phyloP scores from a whole-genome alignment of 2,113 vertebrate genomes.

The Mobula birostris region DNA sequence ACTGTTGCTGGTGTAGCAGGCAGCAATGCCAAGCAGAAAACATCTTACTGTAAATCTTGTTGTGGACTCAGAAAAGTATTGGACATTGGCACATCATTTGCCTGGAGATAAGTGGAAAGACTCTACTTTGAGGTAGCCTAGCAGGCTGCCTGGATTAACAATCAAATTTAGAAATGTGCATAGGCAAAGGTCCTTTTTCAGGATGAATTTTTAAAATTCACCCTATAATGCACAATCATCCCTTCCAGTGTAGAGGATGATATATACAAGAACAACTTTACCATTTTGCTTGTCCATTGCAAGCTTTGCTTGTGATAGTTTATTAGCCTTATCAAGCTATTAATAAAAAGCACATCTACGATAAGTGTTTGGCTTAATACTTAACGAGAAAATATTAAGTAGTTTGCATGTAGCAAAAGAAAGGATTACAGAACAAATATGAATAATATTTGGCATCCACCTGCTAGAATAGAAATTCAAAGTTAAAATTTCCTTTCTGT shows the following conservation, averaged over 20 bases:
- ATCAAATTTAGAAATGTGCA: not conserved
- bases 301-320: not conserved
- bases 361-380: not conserved
- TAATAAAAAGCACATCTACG: not conserved
- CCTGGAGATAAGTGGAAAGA: not conserved
- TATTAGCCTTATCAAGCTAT: not conserved
- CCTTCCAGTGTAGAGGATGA: not conserved
- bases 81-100: not conserved
- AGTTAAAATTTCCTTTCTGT: not conserved
- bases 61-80: not conserved
- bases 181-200: not conserved
- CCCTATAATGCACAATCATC: not conserved
- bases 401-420: not conserved
- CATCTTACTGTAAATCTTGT: too few species aligned
- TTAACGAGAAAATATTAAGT: not conserved
- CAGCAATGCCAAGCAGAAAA: too few species aligned
- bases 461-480: not conserved
- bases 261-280: not conserved
- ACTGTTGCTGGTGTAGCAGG: too few species aligned
- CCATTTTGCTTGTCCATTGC: not conserved
- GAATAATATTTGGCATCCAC: not conserved
- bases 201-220: not conserved
- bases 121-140: not conserved
- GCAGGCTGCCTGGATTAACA: not conserved
- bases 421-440: not conserved